Evolutionary conservation across 2,888 invertebrate genomes (phyloP), one percentile per base, ranked within the genome.

Genomic region (Argyra leucocephala): DNA sequence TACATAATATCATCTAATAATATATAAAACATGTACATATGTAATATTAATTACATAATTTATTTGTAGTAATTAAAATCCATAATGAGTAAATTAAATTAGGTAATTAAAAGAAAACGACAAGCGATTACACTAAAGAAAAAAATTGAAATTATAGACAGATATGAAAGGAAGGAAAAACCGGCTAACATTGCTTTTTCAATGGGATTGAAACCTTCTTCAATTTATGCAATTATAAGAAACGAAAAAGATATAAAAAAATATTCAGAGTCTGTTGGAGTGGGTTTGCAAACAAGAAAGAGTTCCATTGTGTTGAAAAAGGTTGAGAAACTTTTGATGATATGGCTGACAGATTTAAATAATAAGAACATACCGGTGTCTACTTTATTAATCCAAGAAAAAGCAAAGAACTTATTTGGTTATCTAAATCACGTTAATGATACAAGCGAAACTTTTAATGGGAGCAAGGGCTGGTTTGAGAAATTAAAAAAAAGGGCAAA

Each of bases 401-500:
- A 37, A 37, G 37, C 37, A 9, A 37, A 37, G 15, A 37, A 9
- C 10, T 37, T 37, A 15, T 37, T 15, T 37, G 37, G 15, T 9
- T 9, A 37, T 37, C 12, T 37, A 37, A 15, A 15, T 37, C 10
- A 37, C 10, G 10, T 37, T 15, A 37, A 9, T 37, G 3, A 9
- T 37, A 26, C 4, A 26, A 26, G 7, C 26, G 61, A 61, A 61
- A 24, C 18, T n/a, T 24, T 61, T 24, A 61, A 10, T 6, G 12
- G 24, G n/a, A 61, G 61, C 23, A 15, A 22, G 22, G 59, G 24
- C 5, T 59, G 59, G 59, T 59, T 59, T 59, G 59, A 59, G 7
- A 22, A 22, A 23, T 59, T 59, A 15, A 61, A 61, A 60, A n/a
- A 26, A n/a, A 24, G 61, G n/a, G 12, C 18, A 18, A 24, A 24